Conservation (phyloP, 2,113 vertebrate species). For the Xenopus borealis region DNA sequence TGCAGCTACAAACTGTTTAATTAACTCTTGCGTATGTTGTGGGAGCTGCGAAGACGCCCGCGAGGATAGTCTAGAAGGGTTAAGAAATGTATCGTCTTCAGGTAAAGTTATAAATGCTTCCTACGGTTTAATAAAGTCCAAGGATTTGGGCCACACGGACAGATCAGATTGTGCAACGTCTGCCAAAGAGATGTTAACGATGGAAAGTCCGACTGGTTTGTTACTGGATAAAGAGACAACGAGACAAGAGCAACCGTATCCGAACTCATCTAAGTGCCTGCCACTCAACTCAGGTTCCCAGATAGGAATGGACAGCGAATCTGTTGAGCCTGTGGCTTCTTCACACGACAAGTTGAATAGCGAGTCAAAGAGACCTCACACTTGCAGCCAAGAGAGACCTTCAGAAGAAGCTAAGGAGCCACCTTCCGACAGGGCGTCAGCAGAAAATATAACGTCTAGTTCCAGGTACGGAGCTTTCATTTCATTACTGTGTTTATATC, state of each 20-base stretch:
- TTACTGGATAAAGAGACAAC: conserved; percentile 53
- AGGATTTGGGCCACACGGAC: conserved; percentile 57
- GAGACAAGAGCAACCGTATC: conserved; percentile 53
- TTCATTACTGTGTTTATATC: neutral
- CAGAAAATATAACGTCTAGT: conserved; percentile 59
- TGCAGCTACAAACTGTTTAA: conserved; percentile 81
- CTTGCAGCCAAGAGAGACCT: conserved; percentile 41
- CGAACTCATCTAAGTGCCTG: conserved; percentile 76
- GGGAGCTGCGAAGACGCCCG: conserved; percentile 78
- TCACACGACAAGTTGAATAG: conserved; percentile 57
- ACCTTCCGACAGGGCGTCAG: conserved; percentile 50
- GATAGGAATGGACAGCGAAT: conserved; percentile 50
- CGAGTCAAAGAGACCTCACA: conserved; percentile 56
- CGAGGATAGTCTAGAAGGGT: conserved; percentile 64
- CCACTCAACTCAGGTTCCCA: conserved; percentile 59
- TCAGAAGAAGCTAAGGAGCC: conserved; percentile 41
- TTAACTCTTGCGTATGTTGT: conserved; percentile 93
- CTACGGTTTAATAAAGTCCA: conserved; percentile 62
- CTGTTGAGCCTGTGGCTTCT: conserved; percentile 42
- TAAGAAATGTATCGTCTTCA: conserved; percentile 59
- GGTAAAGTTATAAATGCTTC: conserved; percentile 63
- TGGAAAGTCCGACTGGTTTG: conserved; percentile 50
- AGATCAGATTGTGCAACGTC: conserved; percentile 55
- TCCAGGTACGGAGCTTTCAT: conserved; percentile 61
- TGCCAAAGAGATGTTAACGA: conserved; percentile 53